These are phyloP conservation scores for Drosophila obscura DNA, from an alignment of 1,140 invertebrate genomes.

Conservation along the genomic window DNA sequence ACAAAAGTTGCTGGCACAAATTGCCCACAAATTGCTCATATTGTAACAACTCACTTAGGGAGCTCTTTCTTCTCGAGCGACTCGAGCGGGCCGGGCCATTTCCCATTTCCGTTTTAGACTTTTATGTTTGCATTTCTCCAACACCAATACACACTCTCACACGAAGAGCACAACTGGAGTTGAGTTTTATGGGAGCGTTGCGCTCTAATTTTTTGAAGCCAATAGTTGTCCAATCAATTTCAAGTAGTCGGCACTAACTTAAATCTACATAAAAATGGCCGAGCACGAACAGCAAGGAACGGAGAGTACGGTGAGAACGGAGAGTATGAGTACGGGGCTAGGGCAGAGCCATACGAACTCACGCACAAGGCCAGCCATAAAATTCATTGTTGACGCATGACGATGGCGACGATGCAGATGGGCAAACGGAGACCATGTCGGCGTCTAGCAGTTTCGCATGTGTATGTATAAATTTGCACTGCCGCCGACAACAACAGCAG, in stretches of 20 bases:
- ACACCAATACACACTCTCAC: neutral
- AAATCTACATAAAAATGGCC: conserved; percentile 75
- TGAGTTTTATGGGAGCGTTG: conserved; percentile 65
- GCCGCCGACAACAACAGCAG: conserved; percentile 23
- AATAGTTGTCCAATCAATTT: conserved; percentile 81
- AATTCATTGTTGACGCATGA: conserved; percentile 66
- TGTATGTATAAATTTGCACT: conserved; percentile 55
- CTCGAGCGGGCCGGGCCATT: conserved; percentile 39
- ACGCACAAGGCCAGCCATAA: conserved; percentile 59
- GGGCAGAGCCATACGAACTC: conserved; percentile 22
- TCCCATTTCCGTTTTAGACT: conserved; percentile 64
- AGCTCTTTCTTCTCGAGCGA: conserved; percentile 11
- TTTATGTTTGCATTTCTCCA: conserved; percentile 67
- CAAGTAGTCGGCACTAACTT: conserved; percentile 67
- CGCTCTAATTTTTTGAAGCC: conserved; percentile 75
- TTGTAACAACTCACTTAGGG: conserved; percentile 58
- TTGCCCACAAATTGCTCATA: conserved; percentile 66
- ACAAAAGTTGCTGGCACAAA: conserved; percentile 29
- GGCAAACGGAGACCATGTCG: conserved; percentile 6
- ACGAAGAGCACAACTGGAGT: conserved; percentile 14
- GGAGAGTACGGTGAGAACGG: neutral
- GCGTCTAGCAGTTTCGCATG: conserved; percentile 48
- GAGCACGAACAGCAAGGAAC: conserved; percentile 18
- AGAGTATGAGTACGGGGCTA: conserved; percentile 12
- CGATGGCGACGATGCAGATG: conserved; percentile 12